A percentile compares a stretch with the other conserved stretches of the same genome.
These are phyloP conservation scores for Menidia beryllina DNA, from an alignment of 2,113 vertebrate genomes.

Conservation along the genomic window DNA sequence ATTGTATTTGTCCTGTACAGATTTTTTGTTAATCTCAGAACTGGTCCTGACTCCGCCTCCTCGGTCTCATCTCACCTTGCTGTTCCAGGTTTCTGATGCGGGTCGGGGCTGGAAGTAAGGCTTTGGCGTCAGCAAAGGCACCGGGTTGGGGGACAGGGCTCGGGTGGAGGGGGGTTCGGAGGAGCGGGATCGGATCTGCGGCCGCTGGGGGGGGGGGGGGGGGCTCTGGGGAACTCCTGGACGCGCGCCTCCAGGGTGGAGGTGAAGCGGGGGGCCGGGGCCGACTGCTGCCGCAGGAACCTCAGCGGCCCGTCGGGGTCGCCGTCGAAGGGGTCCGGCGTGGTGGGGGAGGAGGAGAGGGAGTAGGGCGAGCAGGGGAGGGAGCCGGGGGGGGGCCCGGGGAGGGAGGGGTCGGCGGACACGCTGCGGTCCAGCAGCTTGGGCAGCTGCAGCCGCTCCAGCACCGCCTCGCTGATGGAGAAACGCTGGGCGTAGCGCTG, in stretches of 20 bases:
- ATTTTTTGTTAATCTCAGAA: no score
- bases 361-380: constrained; percentile 73
- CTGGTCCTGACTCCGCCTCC: no score
- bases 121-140: constrained; percentile 91
- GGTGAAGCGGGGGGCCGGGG: constrained; percentile 93
- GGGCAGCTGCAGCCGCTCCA: constrained; percentile 93
- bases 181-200: constrained; percentile 80
- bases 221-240: constrained; percentile 72
- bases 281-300: constrained; percentile 92
- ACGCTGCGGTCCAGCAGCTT: constrained; percentile 94
- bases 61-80: constrained; percentile 87
- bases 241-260: constrained; percentile 92
- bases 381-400: constrained; percentile 90
- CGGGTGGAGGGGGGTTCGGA: constrained; percentile 83
- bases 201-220: constrained; percentile 34
- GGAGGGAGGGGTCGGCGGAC: constrained; percentile 88
- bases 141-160: constrained; percentile 83
- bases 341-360: constrained; percentile 78
- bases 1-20: no score
- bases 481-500: constrained; percentile 94
- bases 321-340: constrained; percentile 60
- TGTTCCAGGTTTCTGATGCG: constrained; percentile 82
- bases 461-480: constrained; percentile 93
- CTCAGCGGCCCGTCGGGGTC: constrained; percentile 82
- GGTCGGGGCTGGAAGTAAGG: constrained; percentile 88